phyloP scores from a whole-genome alignment of 1,140 invertebrate species.

The Eubasilissa regina region DNA sequence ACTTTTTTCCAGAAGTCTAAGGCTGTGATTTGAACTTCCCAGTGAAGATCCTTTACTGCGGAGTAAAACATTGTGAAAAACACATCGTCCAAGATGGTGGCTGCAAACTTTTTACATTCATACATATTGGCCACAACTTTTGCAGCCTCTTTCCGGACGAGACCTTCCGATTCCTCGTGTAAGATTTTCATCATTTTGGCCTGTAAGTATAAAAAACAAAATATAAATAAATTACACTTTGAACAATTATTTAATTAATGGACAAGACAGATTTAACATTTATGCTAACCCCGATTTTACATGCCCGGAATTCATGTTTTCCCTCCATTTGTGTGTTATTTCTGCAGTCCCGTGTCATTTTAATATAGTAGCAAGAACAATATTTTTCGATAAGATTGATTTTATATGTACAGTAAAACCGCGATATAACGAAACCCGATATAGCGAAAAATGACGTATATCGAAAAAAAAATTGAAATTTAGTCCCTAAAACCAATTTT shows the following conservation, averaged over 20 bases:
- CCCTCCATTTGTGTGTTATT: too few relatives aligned
- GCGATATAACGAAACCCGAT: too few relatives aligned
- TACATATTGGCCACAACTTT: conserved; percentile 78
- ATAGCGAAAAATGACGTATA: too few relatives aligned
- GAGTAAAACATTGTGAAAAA: conserved; percentile 74
- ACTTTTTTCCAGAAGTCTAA: conserved; percentile 81
- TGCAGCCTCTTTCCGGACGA: conserved; percentile 82
- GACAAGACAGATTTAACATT: not conserved
- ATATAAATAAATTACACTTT: not conserved
- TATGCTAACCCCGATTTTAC: too few relatives aligned
- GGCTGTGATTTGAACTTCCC: conserved; percentile 83
- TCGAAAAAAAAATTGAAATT: too few relatives aligned
- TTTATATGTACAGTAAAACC: too few relatives aligned
- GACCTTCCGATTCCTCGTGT: conserved; percentile 80
- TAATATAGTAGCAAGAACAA: too few relatives aligned
- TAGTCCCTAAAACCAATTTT: too few relatives aligned
- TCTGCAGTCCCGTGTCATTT: too few relatives aligned
- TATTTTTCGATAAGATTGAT: too few relatives aligned
- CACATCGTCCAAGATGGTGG: conserved; percentile 67
- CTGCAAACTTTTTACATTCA: conserved; percentile 75
- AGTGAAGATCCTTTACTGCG: conserved; percentile 81
- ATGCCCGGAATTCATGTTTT: too few relatives aligned
- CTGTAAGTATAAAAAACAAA: conserved; percentile 68
- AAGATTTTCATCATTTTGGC: conserved; percentile 76
- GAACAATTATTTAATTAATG: not conserved